Evolutionary conservation across 2,888 invertebrate genomes (phyloP).

Genomic region (Dastarcus helophoroides): DNA sequence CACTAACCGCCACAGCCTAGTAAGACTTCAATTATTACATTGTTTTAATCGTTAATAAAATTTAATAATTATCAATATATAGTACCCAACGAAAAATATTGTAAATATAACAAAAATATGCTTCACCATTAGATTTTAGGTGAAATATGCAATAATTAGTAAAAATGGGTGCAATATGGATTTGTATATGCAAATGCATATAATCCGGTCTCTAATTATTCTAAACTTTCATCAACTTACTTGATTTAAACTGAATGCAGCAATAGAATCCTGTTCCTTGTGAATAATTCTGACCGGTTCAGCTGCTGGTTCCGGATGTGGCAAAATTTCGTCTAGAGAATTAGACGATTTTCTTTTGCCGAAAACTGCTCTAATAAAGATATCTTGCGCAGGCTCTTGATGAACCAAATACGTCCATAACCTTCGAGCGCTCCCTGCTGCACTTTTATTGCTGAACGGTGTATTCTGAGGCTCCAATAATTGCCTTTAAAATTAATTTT

Average conservation of each 20-base stretch:
- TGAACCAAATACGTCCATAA: slow-evolving; percentile 89
- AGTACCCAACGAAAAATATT: too few species aligned
- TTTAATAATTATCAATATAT: too few species aligned
- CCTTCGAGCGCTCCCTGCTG: slow-evolving; percentile 66
- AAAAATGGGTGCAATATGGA: too few species aligned
- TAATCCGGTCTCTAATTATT: too few species aligned
- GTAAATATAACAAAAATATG: too few species aligned
- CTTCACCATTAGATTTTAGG: too few species aligned
- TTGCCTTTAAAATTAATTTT: slow-evolving; percentile 50
- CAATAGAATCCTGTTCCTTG: slow-evolving; percentile 96
- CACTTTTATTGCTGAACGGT: slow-evolving; percentile 69
- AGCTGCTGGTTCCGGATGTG: slow-evolving; percentile 31
- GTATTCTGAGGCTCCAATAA: slow-evolving; percentile 88
- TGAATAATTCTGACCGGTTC: slow-evolving; percentile 93
- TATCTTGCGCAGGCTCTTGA: slow-evolving; percentile 83
- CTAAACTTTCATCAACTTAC: too few species aligned
- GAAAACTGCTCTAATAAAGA: slow-evolving; percentile 93
- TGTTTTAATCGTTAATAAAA: too few species aligned
- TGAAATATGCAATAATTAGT: too few species aligned
- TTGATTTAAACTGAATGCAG: slow-evolving; percentile 93
- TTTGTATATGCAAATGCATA: too few species aligned
- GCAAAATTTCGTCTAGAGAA: slow-evolving; percentile 40
- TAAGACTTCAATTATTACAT: too few species aligned
- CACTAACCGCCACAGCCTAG: too few species aligned
- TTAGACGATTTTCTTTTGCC: slow-evolving; percentile 57